Evolutionary conservation across 2,888 invertebrate species (phyloP).

Genomic region (Ernsta delagoae): DNA sequence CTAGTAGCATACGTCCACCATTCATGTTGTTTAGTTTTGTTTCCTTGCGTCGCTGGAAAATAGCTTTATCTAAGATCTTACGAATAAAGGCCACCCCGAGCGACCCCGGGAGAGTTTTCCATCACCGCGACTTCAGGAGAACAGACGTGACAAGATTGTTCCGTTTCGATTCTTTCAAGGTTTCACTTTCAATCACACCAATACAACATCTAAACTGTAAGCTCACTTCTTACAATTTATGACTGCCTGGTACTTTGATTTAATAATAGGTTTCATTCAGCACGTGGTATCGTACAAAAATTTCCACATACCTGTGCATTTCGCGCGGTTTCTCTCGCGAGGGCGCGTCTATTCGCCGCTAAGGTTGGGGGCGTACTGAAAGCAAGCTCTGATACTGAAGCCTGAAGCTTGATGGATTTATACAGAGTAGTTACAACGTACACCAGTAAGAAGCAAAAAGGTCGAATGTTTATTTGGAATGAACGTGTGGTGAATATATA

Average conservation of each 20-base stretch:
- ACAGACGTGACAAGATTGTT: neutral
- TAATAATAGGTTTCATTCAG: neutral
- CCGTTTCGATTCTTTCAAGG: neutral
- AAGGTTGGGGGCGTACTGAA: conserved; percentile 9
- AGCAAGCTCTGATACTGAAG: neutral
- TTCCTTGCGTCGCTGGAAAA: neutral
- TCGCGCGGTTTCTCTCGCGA: conserved; percentile 7
- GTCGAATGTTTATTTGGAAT: neutral
- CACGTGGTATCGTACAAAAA: conserved; percentile 4
- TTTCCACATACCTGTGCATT: conserved; percentile 9
- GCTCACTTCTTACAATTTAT: neutral
- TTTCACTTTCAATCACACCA: neutral
- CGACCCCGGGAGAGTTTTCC: neutral
- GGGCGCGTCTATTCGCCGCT: neutral
- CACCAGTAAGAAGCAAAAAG: neutral
- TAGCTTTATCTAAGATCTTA: neutral
- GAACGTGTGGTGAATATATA: neutral
- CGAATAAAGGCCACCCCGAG: neutral
- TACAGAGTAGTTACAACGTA: neutral
- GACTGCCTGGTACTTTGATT: neutral
- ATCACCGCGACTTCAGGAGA: neutral
- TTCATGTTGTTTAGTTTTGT: neutral
- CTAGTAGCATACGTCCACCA: neutral
- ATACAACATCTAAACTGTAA: neutral
- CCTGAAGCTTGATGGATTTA: neutral